Evolutionary conservation across 2,113 vertebrate genomes (phyloP).

Genomic region (Cinclus mexicanus): DNA sequence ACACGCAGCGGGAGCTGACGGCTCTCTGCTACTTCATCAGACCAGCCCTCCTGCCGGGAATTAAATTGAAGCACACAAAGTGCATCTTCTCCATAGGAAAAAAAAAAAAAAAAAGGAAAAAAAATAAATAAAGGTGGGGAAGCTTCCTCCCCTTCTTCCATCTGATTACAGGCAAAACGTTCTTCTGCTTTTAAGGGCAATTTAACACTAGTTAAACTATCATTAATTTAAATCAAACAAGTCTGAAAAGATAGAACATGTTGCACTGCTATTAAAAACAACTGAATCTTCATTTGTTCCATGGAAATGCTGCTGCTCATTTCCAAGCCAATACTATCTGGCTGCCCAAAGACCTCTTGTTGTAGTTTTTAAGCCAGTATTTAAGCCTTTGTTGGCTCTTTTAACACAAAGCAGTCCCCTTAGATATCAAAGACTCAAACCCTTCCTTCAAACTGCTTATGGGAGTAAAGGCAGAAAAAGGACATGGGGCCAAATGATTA

Average conservation of each 20-base stretch:
- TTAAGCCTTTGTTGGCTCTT: not conserved
- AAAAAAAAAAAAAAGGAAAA: too few relatives aligned
- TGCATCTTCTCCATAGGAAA: not conserved
- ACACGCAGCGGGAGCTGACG: not conserved
- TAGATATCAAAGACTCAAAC: not conserved
- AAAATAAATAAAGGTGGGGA: not conserved
- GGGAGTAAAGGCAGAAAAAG: not conserved
- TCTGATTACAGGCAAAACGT: not conserved
- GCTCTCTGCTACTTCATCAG: not conserved
- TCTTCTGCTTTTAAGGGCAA: slow-evolving; percentile 41
- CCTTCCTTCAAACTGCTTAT: not conserved
- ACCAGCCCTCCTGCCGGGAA: not conserved
- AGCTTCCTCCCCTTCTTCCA: not conserved
- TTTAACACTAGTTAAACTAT: slow-evolving; percentile 40
- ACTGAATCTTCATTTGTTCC: slow-evolving; percentile 1
- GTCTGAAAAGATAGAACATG: not conserved
- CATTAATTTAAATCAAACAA: slow-evolving; percentile 47
- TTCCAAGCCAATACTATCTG: not conserved
- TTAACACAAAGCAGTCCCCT: not conserved
- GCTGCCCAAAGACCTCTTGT: not conserved
- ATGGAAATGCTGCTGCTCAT: not conserved
- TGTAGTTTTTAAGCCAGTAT: not conserved
- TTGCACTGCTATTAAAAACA: slow-evolving; percentile 23
- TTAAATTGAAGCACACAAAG: not conserved
- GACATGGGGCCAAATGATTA: not conserved